phyloP scores from a whole-genome alignment of 1,140 invertebrate genomes.

The Galleria mellonella region DNA sequence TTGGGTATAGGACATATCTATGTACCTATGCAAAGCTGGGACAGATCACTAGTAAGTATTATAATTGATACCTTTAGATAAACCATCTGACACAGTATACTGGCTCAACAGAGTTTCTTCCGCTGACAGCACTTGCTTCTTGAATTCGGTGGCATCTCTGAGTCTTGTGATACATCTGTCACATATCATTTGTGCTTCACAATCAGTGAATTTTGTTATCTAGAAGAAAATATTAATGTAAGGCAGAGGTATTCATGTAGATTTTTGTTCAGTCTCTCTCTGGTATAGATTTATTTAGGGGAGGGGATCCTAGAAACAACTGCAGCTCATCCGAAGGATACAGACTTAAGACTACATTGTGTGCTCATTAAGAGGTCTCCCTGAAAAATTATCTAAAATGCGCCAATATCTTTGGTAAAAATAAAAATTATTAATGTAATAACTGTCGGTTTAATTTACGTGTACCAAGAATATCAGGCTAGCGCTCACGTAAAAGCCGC shows the following conservation, averaged over 20 bases:
- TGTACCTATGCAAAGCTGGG: no score
- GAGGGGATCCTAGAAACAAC: background rate
- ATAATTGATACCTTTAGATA: background rate
- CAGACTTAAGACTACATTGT: no score
- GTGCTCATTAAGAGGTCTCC: no score
- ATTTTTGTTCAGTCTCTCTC: background rate
- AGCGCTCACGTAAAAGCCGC: no score
- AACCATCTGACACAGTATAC: no score
- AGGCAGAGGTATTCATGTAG: background rate
- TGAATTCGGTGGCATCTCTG: conserved; percentile 11
- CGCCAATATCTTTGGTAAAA: no score
- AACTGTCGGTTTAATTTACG: background rate
- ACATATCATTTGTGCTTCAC: conserved; percentile 14
- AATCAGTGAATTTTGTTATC: background rate
- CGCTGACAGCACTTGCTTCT: conserved; percentile 9
- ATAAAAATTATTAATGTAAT: no score
- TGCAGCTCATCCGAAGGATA: background rate
- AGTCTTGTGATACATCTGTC: conserved; percentile 12
- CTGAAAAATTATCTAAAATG: no score
- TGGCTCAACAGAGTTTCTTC: background rate
- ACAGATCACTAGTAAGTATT: background rate
- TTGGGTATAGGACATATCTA: no score
- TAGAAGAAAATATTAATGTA: background rate
- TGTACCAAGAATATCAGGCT: no score
- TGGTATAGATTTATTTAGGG: background rate